phyloP scores from a whole-genome alignment of 2,113 vertebrate species.

The Mungos mungo region DNA sequence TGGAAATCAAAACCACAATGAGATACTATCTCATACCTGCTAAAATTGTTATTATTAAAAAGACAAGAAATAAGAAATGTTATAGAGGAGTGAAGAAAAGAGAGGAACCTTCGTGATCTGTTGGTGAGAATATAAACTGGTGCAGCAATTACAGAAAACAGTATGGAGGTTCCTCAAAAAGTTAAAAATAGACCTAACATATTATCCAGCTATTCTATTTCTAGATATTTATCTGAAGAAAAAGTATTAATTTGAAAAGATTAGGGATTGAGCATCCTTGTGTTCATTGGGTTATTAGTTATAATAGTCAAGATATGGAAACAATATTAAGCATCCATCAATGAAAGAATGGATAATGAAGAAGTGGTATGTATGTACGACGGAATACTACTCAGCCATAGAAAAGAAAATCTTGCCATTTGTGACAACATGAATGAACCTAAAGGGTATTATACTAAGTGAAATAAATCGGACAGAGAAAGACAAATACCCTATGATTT shows the following conservation, averaged over 20 bases:
- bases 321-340: neutral
- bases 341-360: neutral
- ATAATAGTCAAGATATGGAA: neutral
- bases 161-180: neutral
- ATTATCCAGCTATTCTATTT: neutral
- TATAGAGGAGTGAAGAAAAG: neutral
- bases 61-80: neutral
- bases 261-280: neutral
- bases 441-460: neutral
- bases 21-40: neutral
- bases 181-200: neutral
- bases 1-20: neutral
- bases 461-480: neutral
- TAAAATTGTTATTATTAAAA: neutral
- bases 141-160: neutral
- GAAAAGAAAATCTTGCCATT: neutral
- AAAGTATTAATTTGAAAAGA: neutral
- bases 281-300: neutral
- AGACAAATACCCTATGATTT: neutral
- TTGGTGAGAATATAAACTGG: neutral
- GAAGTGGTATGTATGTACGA: neutral
- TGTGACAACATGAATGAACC: neutral
- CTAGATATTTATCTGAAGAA: neutral
- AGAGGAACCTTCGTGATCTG: neutral
- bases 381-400: neutral